phyloP scores from a whole-genome alignment of 2,113 vertebrate species.

The Tringa solitaria region DNA sequence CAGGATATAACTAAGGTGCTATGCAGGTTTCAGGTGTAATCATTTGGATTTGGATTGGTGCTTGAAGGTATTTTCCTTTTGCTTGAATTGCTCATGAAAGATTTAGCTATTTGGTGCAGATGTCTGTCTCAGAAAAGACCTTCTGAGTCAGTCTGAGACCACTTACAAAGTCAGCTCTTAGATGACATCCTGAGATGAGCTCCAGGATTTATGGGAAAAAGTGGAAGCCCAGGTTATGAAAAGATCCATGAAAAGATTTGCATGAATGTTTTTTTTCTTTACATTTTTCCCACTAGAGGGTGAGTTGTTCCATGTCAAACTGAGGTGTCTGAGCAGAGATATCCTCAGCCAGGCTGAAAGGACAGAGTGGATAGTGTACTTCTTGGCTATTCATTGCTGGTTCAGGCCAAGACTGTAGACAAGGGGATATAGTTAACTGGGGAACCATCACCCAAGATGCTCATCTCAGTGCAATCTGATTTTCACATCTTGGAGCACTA shows the following conservation, averaged over 20 bases:
- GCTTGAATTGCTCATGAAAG: not conserved
- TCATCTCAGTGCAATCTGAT: not conserved
- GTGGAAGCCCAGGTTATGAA: not conserved
- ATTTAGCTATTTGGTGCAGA: not conserved
- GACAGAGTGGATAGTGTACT: not conserved
- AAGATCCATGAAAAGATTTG: not conserved
- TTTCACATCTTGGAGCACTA: not conserved
- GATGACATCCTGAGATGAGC: not conserved
- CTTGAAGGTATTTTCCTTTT: not conserved
- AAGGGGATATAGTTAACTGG: not conserved
- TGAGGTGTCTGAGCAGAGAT: not conserved
- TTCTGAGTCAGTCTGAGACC: not conserved
- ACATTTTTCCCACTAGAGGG: constrained; percentile 1
- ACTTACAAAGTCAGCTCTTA: not conserved
- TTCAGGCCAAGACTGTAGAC: not conserved
- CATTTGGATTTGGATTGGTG: not conserved
- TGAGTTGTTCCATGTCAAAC: not conserved
- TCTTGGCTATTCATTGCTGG: not conserved
- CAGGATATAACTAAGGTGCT: not conserved
- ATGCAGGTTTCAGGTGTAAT: not conserved
- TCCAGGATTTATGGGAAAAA: not conserved
- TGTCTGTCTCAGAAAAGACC: not conserved
- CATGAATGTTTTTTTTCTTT: not conserved
- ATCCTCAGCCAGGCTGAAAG: not conserved
- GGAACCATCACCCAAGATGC: not conserved